Percentiles rank a stretch among this genome's conserved stretches.
Conservation (phyloP, 2,797 vertebrate species). For the Caiman crocodilus region DNA sequence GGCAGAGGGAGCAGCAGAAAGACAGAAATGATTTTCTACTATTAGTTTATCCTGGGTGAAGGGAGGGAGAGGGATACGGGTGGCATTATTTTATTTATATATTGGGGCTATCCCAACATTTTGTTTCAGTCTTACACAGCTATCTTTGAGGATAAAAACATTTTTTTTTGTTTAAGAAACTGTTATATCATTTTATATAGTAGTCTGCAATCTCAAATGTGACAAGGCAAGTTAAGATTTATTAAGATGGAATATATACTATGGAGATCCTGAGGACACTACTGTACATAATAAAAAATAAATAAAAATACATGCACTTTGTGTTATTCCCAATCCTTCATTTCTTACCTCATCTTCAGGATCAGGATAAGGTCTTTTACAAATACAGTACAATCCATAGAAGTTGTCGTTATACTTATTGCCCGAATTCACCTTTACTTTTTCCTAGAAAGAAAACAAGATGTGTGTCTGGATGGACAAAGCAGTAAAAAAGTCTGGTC, state of each 20-base stretch:
- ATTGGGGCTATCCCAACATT: no score
- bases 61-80: not conserved
- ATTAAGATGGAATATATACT: not conserved
- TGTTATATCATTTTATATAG: no score
- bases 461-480: slow-evolving; percentile 19
- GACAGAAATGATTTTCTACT: no score
- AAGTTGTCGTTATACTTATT: slow-evolving; percentile 99
- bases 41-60: not conserved
- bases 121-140: not conserved
- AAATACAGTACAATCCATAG: slow-evolving; percentile 94
- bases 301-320: not conserved
- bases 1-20: no score
- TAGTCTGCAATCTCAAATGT: no score
- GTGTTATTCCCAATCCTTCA: not conserved
- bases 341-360: slow-evolving; percentile 93
- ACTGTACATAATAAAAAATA: not conserved
- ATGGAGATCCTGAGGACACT: not conserved
- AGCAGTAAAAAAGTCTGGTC: not conserved
- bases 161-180: not conserved
- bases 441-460: slow-evolving; percentile 85
- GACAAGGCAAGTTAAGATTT: rapidly evolving
- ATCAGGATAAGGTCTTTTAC: slow-evolving; percentile 95
- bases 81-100: not conserved
- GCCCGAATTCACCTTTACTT: slow-evolving; percentile 87
- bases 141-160: not conserved